These are phyloP conservation scores for Drosophila kanekoi DNA, from an alignment of 2,888 invertebrate species.

Conservation along the genomic window DNA sequence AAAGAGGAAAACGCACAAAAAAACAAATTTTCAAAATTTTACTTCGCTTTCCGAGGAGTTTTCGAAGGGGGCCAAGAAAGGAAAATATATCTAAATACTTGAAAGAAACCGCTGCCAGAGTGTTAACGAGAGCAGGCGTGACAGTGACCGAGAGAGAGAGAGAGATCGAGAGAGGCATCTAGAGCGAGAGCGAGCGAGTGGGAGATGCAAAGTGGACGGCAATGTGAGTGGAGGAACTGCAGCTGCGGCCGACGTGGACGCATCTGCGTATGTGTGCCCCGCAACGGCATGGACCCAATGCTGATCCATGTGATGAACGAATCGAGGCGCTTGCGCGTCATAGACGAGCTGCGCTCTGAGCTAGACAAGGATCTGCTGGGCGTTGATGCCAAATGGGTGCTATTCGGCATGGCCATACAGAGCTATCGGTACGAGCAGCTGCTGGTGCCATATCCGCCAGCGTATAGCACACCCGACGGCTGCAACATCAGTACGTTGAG, in stretches of 20 bases:
- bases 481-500: constrained; percentile 17
- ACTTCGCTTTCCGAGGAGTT: background rate
- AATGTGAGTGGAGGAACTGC: background rate
- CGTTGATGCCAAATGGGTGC: constrained; percentile 34
- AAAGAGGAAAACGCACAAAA: background rate
- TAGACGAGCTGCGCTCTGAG: constrained; percentile 3
- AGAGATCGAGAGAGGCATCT: background rate
- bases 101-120: background rate
- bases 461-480: background rate
- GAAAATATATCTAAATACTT: background rate
- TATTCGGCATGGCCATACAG: constrained; percentile 27
- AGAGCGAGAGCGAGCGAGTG: background rate
- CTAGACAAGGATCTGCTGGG: constrained; percentile 28
- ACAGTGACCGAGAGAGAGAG: background rate
- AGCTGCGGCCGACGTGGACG: constrained; percentile 1
- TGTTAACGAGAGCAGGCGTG: background rate
- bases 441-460: constrained; percentile 17
- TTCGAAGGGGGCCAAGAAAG: too few relatives aligned
- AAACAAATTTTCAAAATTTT: background rate
- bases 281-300: background rate
- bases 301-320: constrained; percentile 14
- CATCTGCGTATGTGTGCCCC: constrained; percentile 6
- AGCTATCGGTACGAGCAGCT: constrained; percentile 24
- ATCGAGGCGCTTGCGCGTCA: constrained; percentile 11
- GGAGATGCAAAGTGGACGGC: background rate